phyloP scores from a whole-genome alignment of 37 sponge, comb jelly and placozoan species.

The Hormiphora californensis region DNA sequence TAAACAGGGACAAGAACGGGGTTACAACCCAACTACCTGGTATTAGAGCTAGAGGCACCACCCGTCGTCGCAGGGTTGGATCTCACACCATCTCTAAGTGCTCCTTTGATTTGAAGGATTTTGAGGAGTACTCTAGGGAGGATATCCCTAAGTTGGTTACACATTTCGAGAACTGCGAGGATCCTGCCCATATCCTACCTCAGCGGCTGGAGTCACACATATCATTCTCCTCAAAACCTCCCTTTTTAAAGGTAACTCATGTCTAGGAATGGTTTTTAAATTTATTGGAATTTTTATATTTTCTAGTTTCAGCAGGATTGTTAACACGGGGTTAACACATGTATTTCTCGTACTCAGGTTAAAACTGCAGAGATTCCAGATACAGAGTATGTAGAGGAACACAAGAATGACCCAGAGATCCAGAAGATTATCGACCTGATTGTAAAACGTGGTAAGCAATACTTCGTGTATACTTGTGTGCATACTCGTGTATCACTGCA shows the following conservation, averaged over 20 bases:
- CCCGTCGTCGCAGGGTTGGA: constrained; percentile 1
- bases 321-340: neutral
- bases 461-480: too few relatives aligned
- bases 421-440: constrained; percentile 50
- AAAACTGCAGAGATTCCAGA: constrained; percentile 2
- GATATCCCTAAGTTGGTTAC: constrained; percentile 20
- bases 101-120: constrained; percentile 24
- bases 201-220: neutral
- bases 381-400: neutral
- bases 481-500: too few relatives aligned
- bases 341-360: neutral
- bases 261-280: neutral
- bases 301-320: neutral
- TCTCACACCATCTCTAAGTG: constrained; percentile 53
- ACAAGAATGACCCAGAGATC: neutral
- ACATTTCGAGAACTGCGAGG: constrained; percentile 24
- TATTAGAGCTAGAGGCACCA: neutral
- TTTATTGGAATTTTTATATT: neutral
- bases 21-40: neutral
- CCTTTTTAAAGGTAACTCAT: constrained; percentile 31
- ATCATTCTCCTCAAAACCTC: constrained; percentile 41
- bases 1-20: constrained; percentile 21
- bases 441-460: constrained; percentile 37
- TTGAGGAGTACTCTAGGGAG: constrained; percentile 26
- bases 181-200: constrained; percentile 46